These are phyloP conservation scores for Chironomus riparius DNA, from an alignment of 2,888 invertebrate genomes.

Conservation along the genomic window DNA sequence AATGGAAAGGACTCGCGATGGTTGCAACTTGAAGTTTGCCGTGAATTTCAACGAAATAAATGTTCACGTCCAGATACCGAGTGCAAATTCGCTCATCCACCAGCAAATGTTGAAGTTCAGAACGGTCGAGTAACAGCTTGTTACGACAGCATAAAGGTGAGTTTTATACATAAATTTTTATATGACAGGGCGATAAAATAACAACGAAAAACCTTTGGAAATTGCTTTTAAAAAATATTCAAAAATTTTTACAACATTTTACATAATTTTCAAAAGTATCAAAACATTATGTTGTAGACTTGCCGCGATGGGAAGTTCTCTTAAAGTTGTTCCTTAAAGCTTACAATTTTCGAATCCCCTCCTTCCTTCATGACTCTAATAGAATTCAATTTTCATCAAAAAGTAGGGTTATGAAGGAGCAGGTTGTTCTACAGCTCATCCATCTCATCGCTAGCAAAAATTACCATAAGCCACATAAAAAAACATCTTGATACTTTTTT, in stretches of 20 bases:
- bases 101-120: conserved; percentile 98
- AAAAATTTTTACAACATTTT: neutral
- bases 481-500: too few relatives aligned
- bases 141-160: conserved; percentile 99
- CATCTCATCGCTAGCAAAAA: too few relatives aligned
- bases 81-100: conserved; percentile 99
- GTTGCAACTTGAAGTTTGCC: conserved; percentile 98
- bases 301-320: too few relatives aligned
- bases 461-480: too few relatives aligned
- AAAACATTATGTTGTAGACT: neutral
- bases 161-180: conserved; percentile 35
- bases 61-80: conserved; percentile 98
- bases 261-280: neutral
- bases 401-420: too few relatives aligned
- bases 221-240: neutral
- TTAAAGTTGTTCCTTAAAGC: too few relatives aligned
- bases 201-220: too few relatives aligned
- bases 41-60: conserved; percentile 99
- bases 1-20: conserved; percentile 99
- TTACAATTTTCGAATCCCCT: too few relatives aligned
- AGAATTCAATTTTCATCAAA: too few relatives aligned
- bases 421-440: too few relatives aligned
- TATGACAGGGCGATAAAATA: neutral
- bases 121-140: conserved; percentile 99
- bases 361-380: too few relatives aligned